phyloP scores from a whole-genome alignment of 2,113 vertebrate species.

The Pseudopodoces humilis region DNA sequence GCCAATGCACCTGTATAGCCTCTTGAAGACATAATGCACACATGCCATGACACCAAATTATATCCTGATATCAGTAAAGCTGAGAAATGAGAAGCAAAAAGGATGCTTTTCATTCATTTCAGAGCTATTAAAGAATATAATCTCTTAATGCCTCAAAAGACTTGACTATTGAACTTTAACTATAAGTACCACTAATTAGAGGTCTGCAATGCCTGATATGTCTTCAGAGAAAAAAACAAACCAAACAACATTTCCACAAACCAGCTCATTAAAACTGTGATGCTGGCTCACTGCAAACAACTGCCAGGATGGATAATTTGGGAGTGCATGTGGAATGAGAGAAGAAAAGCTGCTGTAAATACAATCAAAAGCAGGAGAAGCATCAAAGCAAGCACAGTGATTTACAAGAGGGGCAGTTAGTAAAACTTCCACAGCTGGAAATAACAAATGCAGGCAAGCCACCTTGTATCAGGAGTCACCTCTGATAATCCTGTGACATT shows the following conservation, averaged over 20 bases:
- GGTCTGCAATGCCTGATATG: background rate
- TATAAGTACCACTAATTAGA: conserved; percentile 10
- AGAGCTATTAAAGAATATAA: conserved; percentile 22
- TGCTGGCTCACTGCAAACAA: background rate
- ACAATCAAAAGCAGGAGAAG: background rate
- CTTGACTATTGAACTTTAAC: background rate
- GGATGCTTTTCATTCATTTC: conserved; percentile 16
- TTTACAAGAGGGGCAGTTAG: background rate
- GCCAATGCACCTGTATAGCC: background rate
- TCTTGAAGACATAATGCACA: background rate
- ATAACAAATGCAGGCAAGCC: background rate
- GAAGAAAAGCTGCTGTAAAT: background rate
- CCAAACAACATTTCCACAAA: background rate
- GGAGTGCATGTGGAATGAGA: background rate
- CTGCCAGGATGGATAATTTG: background rate
- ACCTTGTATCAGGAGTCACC: background rate
- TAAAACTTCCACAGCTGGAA: background rate
- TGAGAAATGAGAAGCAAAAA: conserved; percentile 6
- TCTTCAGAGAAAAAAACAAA: background rate
- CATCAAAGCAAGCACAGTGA: background rate
- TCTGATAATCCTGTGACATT: background rate
- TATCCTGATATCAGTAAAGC: background rate
- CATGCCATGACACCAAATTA: background rate
- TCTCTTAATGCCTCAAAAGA: conserved; percentile 19
- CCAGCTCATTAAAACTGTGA: conserved; percentile 7